A percentile compares a stretch with the other conserved stretches of the same genome.
Conservation (phyloP, 2,797 vertebrate genomes). For the Mus minutoides region DNA sequence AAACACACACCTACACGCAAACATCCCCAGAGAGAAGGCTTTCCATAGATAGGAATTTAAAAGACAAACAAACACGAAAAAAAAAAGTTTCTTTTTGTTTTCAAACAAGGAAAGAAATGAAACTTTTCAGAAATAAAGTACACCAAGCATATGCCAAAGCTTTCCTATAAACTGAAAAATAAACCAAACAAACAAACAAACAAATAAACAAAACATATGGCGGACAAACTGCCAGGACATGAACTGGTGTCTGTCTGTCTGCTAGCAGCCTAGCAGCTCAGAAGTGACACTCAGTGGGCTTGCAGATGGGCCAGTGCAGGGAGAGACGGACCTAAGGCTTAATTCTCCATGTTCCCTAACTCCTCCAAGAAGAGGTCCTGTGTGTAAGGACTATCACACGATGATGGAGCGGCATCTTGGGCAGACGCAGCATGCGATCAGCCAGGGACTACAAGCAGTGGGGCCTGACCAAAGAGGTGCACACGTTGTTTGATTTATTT, state of each 20-base stretch:
- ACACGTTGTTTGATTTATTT: not conserved
- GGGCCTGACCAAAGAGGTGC: not conserved
- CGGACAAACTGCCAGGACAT: not conserved
- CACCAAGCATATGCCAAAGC: not conserved
- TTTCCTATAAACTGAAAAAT: not conserved
- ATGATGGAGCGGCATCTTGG: not conserved
- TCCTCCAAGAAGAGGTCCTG: constrained; percentile 29
- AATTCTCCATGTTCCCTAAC: constrained; percentile 18
- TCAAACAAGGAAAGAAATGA: not conserved
- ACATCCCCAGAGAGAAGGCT: constrained; percentile 23
- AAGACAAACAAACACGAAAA: not conserved
- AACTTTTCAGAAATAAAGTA: not conserved
- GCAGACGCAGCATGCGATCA: not conserved
- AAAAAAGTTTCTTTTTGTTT: not conserved
- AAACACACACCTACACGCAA: constrained; percentile 28
- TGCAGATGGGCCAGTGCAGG: not conserved
- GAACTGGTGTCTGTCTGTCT: not conserved
- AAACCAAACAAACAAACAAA: not conserved
- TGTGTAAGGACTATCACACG: not conserved
- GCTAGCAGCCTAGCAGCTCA: not conserved
- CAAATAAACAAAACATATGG: not conserved
- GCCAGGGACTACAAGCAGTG: not conserved
- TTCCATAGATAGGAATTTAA: not conserved
- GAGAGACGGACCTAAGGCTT: constrained; percentile 34
- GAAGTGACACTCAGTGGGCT: not conserved